Evolutionary conservation across 2,113 vertebrate genomes (phyloP), one percentile per base, ranked within the genome.

Genomic region (Stomatorhinus ivindoensis): DNA sequence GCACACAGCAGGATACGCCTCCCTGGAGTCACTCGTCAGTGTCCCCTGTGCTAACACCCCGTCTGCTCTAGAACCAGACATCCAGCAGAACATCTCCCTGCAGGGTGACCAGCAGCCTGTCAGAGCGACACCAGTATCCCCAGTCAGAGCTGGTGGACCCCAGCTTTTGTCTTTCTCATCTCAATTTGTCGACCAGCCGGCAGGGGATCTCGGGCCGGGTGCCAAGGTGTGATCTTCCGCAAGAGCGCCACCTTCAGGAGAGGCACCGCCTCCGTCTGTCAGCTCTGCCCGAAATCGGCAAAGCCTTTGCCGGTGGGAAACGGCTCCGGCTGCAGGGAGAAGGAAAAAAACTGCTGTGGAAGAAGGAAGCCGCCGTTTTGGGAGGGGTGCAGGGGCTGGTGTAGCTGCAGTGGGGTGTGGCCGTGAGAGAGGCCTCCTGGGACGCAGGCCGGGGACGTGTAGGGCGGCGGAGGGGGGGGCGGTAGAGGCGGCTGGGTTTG

Each of bases 331-430:
- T 97, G 97, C 87, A 98, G 92, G 0, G 97, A 95, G 91, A 97
- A 99, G 31, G 95, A 91, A 87, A 98, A 98, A 94, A 97, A 99
- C 0, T 97, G 98, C 11, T 97, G 95, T 0, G 98, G 97, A 88
- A 98, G 93, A 86, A 98, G 95, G 93, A 99, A 98, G 39, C 96
- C 95, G 0, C 97, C 90, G 0, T 94, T 94, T 91, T 97, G 97
- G 10, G 92, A 89, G 19, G 96, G 92, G 90, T 97, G 97, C 65
- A 96, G 87, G 0, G 95, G 48, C 0, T 95, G 97, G 88, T 92
- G 88, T 87, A 95, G 8, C 95, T 96, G 92, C 96, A 98, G 0
- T 95, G 95, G 96, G 95, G 1, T 95, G 95, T 4, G 94, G 8
- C 91, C 5, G 31, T 91, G 92, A 93, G 97, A 92, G 89, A 94